Conservation (phyloP, 2,797 vertebrate species). For the Brachymystax lenok region DNA sequence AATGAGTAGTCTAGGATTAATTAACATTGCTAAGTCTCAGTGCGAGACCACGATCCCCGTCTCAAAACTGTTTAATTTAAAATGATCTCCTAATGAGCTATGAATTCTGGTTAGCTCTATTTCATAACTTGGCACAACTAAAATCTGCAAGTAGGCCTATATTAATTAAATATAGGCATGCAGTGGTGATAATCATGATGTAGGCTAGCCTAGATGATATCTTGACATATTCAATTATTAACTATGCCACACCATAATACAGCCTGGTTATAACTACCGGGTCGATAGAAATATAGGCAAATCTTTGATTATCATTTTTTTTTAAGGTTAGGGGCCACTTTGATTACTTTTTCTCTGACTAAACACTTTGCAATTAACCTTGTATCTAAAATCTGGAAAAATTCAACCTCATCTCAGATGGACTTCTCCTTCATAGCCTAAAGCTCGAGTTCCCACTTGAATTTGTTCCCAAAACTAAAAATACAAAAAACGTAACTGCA, state of each 20-base stretch:
- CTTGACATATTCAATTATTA: no score
- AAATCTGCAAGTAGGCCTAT: not conserved
- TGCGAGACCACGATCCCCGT: not conserved
- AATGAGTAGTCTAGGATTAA: slow-evolving; percentile 27
- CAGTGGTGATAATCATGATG: not conserved
- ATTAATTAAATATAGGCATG: not conserved
- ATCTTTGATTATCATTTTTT: no score
- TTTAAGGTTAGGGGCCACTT: not conserved
- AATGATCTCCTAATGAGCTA: slow-evolving; percentile 14
- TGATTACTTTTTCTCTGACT: not conserved
- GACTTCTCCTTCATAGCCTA: not conserved
- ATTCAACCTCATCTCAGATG: not conserved
- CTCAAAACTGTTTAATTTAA: not conserved
- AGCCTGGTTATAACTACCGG: not conserved
- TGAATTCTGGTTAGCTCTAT: slow-evolving; percentile 1
- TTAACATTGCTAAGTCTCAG: slow-evolving; percentile 20
- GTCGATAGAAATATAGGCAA: not conserved
- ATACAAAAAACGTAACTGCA: not conserved
- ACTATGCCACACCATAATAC: no score
- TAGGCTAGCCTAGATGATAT: not conserved
- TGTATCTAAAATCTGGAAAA: not conserved
- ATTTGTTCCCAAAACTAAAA: not conserved
- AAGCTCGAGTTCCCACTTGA: not conserved
- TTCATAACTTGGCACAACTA: not conserved
- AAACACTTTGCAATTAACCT: not conserved